Conservation (phyloP, 1,140 invertebrate genomes). For the Tribolium madens region DNA sequence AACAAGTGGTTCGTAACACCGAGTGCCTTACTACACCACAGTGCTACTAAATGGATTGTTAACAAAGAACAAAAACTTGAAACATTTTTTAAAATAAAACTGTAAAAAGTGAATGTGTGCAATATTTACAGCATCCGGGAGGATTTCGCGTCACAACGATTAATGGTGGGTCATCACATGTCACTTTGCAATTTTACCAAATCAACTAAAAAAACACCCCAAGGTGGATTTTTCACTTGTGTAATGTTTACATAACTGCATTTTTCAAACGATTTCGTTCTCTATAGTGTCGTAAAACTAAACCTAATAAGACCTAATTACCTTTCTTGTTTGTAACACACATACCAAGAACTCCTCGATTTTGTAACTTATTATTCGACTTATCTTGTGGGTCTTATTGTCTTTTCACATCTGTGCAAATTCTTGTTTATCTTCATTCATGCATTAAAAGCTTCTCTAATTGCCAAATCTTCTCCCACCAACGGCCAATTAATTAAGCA, state of each 20-base stretch:
- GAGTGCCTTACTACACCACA: slow-evolving; percentile 20
- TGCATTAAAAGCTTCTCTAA: neutral
- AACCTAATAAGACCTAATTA: slow-evolving; percentile 1
- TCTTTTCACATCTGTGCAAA: neutral
- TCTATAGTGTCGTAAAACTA: neutral
- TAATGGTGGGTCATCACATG: slow-evolving; percentile 26
- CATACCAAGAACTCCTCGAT: neutral
- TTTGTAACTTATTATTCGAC: too few relatives aligned
- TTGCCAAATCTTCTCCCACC: neutral
- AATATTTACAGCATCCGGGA: slow-evolving; percentile 37
- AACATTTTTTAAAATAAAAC: neutral
- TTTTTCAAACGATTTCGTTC: slow-evolving; percentile 2
- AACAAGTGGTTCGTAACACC: slow-evolving; percentile 25
- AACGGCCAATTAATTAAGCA: neutral
- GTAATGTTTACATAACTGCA: slow-evolving; percentile 14
- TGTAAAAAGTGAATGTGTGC: slow-evolving; percentile 31
- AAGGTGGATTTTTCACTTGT: neutral
- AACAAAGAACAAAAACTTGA: neutral
- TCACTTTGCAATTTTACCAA: neutral
- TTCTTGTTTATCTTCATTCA: neutral
- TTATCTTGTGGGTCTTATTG: too few relatives aligned
- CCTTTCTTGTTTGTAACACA: neutral
- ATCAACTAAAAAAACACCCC: neutral
- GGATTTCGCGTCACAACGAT: slow-evolving; percentile 13
- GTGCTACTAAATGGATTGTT: slow-evolving; percentile 2